These are phyloP conservation scores for Cephus cinctus DNA, from an alignment of 1,140 invertebrate genomes.

Conservation along the genomic window DNA sequence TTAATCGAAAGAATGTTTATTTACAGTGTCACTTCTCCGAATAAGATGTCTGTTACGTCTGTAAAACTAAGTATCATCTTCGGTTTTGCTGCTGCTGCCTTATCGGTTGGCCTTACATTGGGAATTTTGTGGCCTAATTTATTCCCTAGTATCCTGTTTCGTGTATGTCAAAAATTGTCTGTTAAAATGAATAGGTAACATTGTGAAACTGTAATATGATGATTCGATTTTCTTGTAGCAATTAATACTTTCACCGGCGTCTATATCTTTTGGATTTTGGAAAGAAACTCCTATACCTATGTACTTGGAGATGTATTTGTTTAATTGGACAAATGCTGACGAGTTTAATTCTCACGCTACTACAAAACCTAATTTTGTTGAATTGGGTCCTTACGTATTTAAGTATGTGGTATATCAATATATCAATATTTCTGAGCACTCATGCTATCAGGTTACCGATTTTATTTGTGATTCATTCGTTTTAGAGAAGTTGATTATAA, in stretches of 20 bases:
- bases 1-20: too few relatives aligned
- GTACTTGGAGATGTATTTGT: constrained; percentile 75
- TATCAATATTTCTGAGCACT: background rate
- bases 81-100: constrained; percentile 20
- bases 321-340: constrained; percentile 80
- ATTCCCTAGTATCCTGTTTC: constrained; percentile 26
- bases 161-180: background rate
- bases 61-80: constrained; percentile 28
- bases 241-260: constrained; percentile 60
- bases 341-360: constrained; percentile 54
- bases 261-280: constrained; percentile 68
- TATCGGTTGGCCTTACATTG: constrained; percentile 27
- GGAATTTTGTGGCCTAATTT: constrained; percentile 36
- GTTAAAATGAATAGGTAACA: background rate
- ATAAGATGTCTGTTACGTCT: too few relatives aligned
- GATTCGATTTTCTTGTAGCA: constrained; percentile 55
- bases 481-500: constrained; percentile 53
- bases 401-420: constrained; percentile 36
- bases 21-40: too few relatives aligned
- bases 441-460: background rate
- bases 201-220: constrained; percentile 12
- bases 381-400: constrained; percentile 58
- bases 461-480: constrained; percentile 8
- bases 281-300: constrained; percentile 73
- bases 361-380: constrained; percentile 65